Base-by-base conservation (phyloP, 2,888 invertebrate genomes). In the Strigamia transsilvanica region DNA sequence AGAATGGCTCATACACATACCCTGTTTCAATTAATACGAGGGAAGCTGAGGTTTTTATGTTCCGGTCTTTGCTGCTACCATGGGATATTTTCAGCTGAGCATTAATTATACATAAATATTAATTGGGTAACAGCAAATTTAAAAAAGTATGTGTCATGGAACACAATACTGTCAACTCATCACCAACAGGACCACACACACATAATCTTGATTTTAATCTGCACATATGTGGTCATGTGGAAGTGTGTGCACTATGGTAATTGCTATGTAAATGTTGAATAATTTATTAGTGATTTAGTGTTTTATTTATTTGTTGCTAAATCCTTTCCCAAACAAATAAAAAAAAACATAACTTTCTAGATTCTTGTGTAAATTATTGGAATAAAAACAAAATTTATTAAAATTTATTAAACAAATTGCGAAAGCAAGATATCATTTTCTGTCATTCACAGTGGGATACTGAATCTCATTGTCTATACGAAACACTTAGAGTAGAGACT, bases 161-260 rank as follows among this genome's bases (percentile, higher is more conserved):
- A 56, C 56, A 56, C 56, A 56, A 18, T 9, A 56, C 18, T n/a
- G 56, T 13, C 46, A 46, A n/a, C n/a, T 18, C 56, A 3, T 56
- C 56, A 56, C 21, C 56, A 56, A 18, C 56, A 56, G 18, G 51
- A 51, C 51, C 51, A 51, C 51, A 51, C 51, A 51, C 51, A 51
- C 6, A 51, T 4, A 51, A 15, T 18, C 51, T 15, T 18, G 51
- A 51, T 51, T 51, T 51, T 51, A 51, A 51, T 51, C 51, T 51
- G n/a, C n/a, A 51, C 51, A 51, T 51, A 51, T 51, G 51, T 51
- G 46, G 46, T 15, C 3, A 13, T 46, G 46, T 41, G 15, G 13
- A 51, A n/a, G 34, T 34, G 34, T 51, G 51, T n/a, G 7, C 51
- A 51, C 51, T 51, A 51, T 51, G 51, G 51, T 51, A 51, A 51